phyloP scores from a whole-genome alignment of 2,888 invertebrate genomes.

The Nemotelus pantherinus region DNA sequence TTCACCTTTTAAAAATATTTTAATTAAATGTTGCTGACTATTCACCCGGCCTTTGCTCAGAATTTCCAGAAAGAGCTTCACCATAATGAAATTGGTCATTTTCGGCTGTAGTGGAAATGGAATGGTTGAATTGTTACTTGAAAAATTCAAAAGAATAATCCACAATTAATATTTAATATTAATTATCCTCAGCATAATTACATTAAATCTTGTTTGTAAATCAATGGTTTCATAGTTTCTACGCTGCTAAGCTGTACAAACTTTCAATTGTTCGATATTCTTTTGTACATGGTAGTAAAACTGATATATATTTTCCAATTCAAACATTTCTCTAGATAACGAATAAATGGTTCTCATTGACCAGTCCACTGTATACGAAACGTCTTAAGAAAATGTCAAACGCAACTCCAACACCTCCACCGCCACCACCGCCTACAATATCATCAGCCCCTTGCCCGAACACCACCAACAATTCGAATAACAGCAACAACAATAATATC shows the following conservation, averaged over 20 bases:
- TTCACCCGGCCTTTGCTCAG: no score
- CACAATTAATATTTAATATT: no score
- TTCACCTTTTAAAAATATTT: no score
- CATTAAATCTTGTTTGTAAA: not conserved
- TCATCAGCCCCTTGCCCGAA: not conserved
- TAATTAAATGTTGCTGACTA: no score
- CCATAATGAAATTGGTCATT: no score
- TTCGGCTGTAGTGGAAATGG: no score
- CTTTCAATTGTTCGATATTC: no score
- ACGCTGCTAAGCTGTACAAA: not conserved
- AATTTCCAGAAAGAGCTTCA: no score
- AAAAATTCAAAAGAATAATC: no score
- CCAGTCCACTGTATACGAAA: slow-evolving; percentile 39
- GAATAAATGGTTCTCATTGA: slow-evolving; percentile 40
- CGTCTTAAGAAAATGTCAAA: slow-evolving; percentile 42
- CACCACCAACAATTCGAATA: not conserved
- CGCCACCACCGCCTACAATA: slow-evolving; percentile 7
- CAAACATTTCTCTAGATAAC: slow-evolving; percentile 27
- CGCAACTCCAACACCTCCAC: slow-evolving; percentile 35
- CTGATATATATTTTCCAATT: not conserved
- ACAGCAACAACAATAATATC: slow-evolving; percentile 17
- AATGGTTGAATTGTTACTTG: no score
- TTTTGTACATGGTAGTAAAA: not conserved
- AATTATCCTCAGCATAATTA: no score
- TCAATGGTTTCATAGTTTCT: slow-evolving; percentile 10